These are phyloP conservation scores for Atlantisia rogersi DNA, from an alignment of 2,113 vertebrate genomes.

Conservation along the genomic window DNA sequence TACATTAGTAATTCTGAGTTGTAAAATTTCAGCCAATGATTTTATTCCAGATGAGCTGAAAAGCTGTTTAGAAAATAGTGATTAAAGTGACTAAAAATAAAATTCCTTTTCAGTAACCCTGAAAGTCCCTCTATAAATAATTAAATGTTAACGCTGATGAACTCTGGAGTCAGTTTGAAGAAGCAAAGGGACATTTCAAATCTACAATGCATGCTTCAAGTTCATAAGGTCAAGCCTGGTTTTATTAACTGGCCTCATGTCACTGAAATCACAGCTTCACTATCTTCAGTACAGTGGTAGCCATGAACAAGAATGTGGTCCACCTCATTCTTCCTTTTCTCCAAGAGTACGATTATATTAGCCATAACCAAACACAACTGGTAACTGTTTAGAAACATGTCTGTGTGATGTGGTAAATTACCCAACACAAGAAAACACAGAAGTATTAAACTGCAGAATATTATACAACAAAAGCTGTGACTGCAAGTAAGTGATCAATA, in stretches of 20 bases:
- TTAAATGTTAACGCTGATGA: slow-evolving; percentile 9
- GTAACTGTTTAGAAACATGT: neutral
- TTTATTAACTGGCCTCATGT: neutral
- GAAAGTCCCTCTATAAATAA: slow-evolving; percentile 36
- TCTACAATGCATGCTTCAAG: neutral
- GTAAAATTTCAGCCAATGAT: neutral
- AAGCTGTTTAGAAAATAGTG: neutral
- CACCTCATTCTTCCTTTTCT: neutral
- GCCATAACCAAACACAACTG: neutral
- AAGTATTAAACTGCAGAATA: neutral
- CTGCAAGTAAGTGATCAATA: neutral
- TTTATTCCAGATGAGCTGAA: neutral
- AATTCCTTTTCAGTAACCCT: neutral
- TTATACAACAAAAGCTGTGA: neutral
- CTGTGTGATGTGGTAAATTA: neutral
- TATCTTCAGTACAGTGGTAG: neutral
- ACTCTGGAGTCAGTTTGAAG: neutral
- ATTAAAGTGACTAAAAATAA: neutral
- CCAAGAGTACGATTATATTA: neutral
- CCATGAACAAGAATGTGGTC: neutral
- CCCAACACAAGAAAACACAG: neutral
- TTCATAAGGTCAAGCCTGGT: slow-evolving; percentile 4
- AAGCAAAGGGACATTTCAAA: slow-evolving; percentile 14
- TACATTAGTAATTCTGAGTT: neutral
- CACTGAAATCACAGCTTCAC: neutral